Percentiles rank a stretch among this genome's conserved stretches.
Evolutionary conservation across 2,797 vertebrate genomes (phyloP).

Genomic region (Amazona ochrocephala): DNA sequence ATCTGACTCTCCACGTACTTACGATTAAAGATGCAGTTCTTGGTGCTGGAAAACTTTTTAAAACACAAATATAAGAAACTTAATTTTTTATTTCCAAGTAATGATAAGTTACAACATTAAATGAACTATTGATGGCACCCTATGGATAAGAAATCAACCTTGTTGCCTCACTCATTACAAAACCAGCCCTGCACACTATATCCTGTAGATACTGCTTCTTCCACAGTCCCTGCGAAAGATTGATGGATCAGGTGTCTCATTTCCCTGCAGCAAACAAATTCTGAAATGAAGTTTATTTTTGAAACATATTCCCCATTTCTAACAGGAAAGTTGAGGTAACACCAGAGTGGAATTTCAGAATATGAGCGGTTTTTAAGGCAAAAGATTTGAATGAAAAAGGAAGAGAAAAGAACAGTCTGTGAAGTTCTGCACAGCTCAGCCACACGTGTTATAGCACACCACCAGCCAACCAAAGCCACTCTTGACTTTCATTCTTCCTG

Average conservation of each 20-base stretch:
- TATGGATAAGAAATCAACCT: background rate
- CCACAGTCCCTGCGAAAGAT: background rate
- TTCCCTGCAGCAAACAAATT: constrained; percentile 16
- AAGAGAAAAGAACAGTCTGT: background rate
- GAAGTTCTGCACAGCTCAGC: background rate
- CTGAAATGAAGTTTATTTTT: constrained; percentile 21
- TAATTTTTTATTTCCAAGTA: background rate
- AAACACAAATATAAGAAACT: background rate
- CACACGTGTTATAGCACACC: background rate
- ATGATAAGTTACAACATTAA: background rate
- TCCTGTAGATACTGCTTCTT: background rate
- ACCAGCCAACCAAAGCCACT: background rate
- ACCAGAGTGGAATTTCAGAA: background rate
- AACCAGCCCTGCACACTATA: background rate
- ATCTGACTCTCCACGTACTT: background rate
- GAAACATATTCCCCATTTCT: background rate
- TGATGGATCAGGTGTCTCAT: background rate
- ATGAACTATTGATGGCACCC: constrained; percentile 10
- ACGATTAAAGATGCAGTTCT: background rate
- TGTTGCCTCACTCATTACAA: background rate
- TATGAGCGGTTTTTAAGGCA: background rate
- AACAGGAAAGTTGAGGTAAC: background rate
- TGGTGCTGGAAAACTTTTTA: background rate
- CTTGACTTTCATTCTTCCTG: background rate
- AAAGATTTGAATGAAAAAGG: background rate